phyloP scores from a whole-genome alignment of 1,140 invertebrate genomes.

The Habropoda laboriosa region DNA sequence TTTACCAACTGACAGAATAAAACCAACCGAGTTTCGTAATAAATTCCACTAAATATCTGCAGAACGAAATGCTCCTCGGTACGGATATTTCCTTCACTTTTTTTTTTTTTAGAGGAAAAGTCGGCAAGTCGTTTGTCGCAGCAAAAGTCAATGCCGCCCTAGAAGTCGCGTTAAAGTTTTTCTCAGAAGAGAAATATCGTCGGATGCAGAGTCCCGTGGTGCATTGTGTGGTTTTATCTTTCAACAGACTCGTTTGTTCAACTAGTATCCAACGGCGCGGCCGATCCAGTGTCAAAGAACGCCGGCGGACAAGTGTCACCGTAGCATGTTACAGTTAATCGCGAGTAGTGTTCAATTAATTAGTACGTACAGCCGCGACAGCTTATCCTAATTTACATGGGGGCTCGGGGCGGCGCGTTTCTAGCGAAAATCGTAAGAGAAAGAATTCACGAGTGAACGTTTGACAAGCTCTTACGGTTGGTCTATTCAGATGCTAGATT shows the following conservation, averaged over 20 bases:
- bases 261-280: conserved; percentile 62
- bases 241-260: conserved; percentile 74
- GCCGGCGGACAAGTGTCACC: conserved; percentile 25
- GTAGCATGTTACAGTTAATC: background rate
- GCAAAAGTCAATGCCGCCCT: conserved; percentile 30
- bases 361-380: too few species aligned
- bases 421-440: background rate
- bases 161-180: conserved; percentile 28
- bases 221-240: conserved; percentile 77
- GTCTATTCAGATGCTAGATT: conserved; percentile 55
- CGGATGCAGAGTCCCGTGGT: conserved; percentile 52
- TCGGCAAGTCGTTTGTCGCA: conserved; percentile 12
- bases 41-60: background rate
- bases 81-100: background rate
- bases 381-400: background rate
- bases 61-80: background rate
- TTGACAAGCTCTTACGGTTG: conserved; percentile 4
- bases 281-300: conserved; percentile 67
- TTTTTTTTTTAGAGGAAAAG: conserved; percentile 4
- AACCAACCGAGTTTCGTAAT: background rate
- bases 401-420: accelerated
- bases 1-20: too few species aligned
- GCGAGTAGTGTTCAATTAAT: background rate
- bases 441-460: background rate
- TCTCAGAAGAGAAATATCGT: conserved; percentile 54